These are phyloP conservation scores for Girardia tigrina DNA, from an alignment of 2,888 invertebrate species.

Conservation along the genomic window DNA sequence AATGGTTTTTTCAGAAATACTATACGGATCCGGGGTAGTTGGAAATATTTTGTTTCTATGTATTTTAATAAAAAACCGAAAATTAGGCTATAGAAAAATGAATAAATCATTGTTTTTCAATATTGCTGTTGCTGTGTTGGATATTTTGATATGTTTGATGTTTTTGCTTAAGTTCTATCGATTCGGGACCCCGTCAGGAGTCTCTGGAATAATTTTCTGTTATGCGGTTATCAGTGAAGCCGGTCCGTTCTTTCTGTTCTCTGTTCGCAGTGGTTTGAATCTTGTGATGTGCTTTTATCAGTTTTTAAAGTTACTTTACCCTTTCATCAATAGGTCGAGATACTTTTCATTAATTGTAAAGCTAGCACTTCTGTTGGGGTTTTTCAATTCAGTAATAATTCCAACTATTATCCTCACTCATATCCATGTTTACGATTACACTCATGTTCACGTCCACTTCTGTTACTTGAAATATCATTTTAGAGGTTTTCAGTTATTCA, in stretches of 20 bases:
- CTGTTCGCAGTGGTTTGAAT: constrained; percentile 1
- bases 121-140: not conserved
- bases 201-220: not conserved
- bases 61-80: not conserved
- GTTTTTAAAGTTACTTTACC: not conserved
- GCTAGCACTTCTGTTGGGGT: not conserved
- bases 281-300: not conserved
- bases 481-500: not conserved
- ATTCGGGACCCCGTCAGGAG: not conserved
- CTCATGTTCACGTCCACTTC: not conserved
- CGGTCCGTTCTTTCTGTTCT: not conserved
- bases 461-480: not conserved
- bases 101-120: constrained; percentile 1
- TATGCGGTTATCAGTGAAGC: not conserved
- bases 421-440: not conserved
- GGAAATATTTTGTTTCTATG: not conserved
- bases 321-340: not conserved
- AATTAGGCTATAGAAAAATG: not conserved
- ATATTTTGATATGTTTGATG: not conserved
- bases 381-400: not conserved
- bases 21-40: not conserved
- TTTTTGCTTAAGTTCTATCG: not conserved
- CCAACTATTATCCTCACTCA: not conserved
- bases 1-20: no score
- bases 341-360: not conserved